Conservation (phyloP, 2,113 vertebrate genomes). For the Dascyllus trimaculatus region DNA sequence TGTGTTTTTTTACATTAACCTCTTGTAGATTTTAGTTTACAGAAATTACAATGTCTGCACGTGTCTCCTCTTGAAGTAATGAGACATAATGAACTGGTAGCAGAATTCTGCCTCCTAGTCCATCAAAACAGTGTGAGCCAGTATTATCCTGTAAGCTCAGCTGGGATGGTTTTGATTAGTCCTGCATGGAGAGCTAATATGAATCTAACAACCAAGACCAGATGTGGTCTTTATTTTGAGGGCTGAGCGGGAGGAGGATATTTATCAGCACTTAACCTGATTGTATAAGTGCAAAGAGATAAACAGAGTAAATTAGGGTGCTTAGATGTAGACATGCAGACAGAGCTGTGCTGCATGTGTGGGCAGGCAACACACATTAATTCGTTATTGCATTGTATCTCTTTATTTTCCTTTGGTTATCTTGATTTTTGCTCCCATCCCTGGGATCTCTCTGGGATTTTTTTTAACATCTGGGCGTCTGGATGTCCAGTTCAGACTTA, state of each 20-base stretch:
- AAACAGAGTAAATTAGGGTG: conserved; percentile 32
- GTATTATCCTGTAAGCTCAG: conserved; percentile 66
- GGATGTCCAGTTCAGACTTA: conserved; percentile 38
- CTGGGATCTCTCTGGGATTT: conserved; percentile 52
- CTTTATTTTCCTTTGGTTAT: conserved; percentile 48
- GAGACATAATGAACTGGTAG: conserved; percentile 56
- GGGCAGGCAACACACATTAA: conserved; percentile 24
- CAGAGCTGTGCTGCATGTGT: background rate
- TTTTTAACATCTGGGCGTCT: conserved; percentile 63
- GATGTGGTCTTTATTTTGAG: conserved; percentile 67
- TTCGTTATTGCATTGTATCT: conserved; percentile 37
- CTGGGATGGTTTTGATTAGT: conserved; percentile 69
- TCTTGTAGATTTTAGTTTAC: background rate
- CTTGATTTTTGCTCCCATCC: conserved; percentile 37
- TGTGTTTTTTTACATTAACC: background rate
- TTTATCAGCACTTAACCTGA: conserved; percentile 60
- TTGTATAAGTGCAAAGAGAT: conserved; percentile 50
- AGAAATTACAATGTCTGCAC: conserved; percentile 3
- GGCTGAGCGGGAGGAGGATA: conserved; percentile 25
- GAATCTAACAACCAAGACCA: conserved; percentile 69
- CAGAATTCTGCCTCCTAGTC: conserved; percentile 58
- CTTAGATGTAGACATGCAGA: conserved; percentile 48
- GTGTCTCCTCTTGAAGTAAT: conserved; percentile 46
- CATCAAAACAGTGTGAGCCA: conserved; percentile 71
- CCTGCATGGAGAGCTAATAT: conserved; percentile 75